Conservation (phyloP, 1,140 invertebrate species). For the Drosophila murphyi region DNA sequence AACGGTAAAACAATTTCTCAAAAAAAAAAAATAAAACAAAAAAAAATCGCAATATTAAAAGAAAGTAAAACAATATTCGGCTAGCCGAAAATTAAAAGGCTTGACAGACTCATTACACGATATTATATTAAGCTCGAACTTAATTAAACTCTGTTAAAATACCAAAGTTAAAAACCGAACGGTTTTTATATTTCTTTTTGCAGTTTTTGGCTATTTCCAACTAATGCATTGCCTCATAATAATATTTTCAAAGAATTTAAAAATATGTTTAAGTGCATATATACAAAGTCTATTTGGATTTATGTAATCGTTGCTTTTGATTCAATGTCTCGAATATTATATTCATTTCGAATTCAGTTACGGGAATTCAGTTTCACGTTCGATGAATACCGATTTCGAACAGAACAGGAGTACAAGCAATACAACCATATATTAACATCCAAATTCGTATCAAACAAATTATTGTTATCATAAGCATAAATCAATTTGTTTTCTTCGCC, state of each 20-base stretch:
- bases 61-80: background rate
- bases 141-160: no score
- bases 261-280: background rate
- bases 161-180: no score
- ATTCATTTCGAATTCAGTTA: background rate
- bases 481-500: background rate
- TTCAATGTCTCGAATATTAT: background rate
- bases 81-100: background rate
- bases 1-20: background rate
- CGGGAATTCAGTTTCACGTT: background rate
- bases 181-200: no score
- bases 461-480: slow-evolving; percentile 2
- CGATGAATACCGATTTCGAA: background rate
- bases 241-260: no score
- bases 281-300: slow-evolving; percentile 2
- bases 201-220: no score
- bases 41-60: background rate
- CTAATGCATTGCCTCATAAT: no score
- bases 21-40: background rate
- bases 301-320: background rate
- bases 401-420: background rate
- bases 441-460: background rate
- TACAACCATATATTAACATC: slow-evolving; percentile 10
- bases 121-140: no score
- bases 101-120: no score